Percentiles rank a stretch among this genome's conserved stretches.
Evolutionary conservation across 2,113 vertebrate genomes (phyloP).

Genomic region (Carollia perspicillata): DNA sequence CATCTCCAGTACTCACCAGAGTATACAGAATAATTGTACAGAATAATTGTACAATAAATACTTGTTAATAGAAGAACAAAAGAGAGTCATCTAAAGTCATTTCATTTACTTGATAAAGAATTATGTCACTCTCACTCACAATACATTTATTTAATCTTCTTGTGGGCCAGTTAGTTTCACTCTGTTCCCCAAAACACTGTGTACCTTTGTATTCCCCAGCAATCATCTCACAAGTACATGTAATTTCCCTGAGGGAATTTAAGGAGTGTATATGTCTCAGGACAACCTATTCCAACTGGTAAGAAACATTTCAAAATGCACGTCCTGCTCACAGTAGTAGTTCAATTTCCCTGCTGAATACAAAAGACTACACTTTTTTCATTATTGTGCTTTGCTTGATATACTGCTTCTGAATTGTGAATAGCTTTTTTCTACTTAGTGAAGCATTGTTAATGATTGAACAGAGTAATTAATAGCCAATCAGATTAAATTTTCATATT

Average conservation of each 20-base stretch:
- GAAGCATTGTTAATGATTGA: slow-evolving; percentile 58
- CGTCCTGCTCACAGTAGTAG: background rate
- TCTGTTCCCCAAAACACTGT: background rate
- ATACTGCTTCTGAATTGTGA: background rate
- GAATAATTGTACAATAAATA: slow-evolving; percentile 33
- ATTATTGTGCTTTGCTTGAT: background rate
- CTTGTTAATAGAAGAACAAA: slow-evolving; percentile 32
- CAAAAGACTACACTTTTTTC: slow-evolving; percentile 10
- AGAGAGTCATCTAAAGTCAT: slow-evolving; percentile 42
- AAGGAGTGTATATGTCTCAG: background rate
- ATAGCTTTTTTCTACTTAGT: slow-evolving; percentile 53
- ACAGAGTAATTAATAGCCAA: slow-evolving; percentile 69
- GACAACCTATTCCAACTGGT: background rate
- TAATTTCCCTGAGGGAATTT: background rate
- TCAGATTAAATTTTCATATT: slow-evolving; percentile 64
- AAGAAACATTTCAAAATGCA: background rate
- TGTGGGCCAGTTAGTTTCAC: slow-evolving; percentile 23
- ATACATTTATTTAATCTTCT: slow-evolving; percentile 46
- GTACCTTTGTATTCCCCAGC: background rate
- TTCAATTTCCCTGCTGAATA: background rate
- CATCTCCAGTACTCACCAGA: background rate
- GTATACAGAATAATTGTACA: background rate
- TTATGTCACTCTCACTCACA: slow-evolving; percentile 24
- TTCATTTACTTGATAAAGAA: slow-evolving; percentile 36
- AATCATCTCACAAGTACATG: background rate